Percentiles rank a stretch among this genome's conserved stretches.
These are phyloP conservation scores for Ariopsis seemanni DNA, from an alignment of 2,113 vertebrate species.

Conservation along the genomic window DNA sequence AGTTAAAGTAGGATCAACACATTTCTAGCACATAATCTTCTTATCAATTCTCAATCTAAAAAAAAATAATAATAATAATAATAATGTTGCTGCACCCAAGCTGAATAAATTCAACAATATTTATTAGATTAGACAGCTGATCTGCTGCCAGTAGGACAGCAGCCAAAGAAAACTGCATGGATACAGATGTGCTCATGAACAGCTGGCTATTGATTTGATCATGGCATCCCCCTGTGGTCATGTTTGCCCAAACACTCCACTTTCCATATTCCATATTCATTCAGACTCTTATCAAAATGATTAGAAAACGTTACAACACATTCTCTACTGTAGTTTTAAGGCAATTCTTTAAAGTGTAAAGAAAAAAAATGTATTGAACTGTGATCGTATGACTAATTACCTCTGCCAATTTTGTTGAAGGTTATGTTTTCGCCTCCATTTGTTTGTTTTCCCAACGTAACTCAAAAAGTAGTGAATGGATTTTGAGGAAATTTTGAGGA, in stretches of 20 bases:
- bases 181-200: conserved; percentile 43
- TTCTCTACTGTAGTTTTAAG: neutral
- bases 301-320: neutral
- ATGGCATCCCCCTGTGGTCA: conserved; percentile 16
- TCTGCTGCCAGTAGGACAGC: conserved; percentile 14
- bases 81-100: neutral
- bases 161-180: conserved; percentile 36
- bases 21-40: neutral
- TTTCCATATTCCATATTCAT: neutral
- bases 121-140: conserved; percentile 22
- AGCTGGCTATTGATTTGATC: conserved; percentile 5
- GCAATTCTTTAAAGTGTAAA: neutral
- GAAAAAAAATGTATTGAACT: neutral
- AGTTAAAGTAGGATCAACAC: neutral
- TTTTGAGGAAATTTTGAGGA: too few relatives aligned
- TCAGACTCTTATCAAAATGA: neutral
- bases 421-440: too few relatives aligned
- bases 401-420: too few relatives aligned
- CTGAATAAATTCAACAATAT: neutral
- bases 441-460: too few relatives aligned
- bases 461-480: too few relatives aligned
- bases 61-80: too few relatives aligned
- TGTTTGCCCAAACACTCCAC: neutral
- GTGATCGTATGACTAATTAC: neutral
- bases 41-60: neutral